A percentile compares a stretch with the other conserved stretches of the same genome.
These are phyloP conservation scores for Lymantria monacha DNA, from an alignment of 2,888 invertebrate genomes.

Conservation along the genomic window DNA sequence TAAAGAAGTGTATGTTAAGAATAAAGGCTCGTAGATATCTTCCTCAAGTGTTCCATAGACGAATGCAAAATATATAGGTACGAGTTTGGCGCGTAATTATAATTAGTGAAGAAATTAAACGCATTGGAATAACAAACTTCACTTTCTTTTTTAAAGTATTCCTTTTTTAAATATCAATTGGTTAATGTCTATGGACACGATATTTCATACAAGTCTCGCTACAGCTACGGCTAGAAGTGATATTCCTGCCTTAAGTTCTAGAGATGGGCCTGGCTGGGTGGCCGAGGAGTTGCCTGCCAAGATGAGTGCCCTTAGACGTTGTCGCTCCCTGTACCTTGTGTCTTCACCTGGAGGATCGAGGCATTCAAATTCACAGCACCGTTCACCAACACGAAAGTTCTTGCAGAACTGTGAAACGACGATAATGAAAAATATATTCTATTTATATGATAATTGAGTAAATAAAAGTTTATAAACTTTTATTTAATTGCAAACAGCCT, in stretches of 20 bases:
- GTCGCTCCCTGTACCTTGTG: slow-evolving; percentile 81
- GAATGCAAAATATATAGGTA: slow-evolving; percentile 17
- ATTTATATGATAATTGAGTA: too few relatives aligned
- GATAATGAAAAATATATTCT: not conserved
- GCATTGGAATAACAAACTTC: slow-evolving; percentile 11
- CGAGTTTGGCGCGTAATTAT: slow-evolving; percentile 18
- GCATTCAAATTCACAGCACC: slow-evolving; percentile 95
- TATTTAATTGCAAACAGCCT: too few relatives aligned
- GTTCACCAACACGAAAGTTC: slow-evolving; percentile 90
- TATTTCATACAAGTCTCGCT: slow-evolving; percentile 67
- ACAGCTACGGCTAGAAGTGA: slow-evolving; percentile 65
- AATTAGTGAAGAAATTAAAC: slow-evolving; percentile 15
- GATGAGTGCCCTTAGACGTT: slow-evolving; percentile 83
- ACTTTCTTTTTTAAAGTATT: slow-evolving; percentile 5
- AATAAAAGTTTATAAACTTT: too few relatives aligned
- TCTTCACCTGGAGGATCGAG: slow-evolving; percentile 89
- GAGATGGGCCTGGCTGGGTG: slow-evolving; percentile 49
- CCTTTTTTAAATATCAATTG: slow-evolving; percentile 16
- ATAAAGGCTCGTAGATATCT: slow-evolving; percentile 10
- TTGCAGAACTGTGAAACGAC: slow-evolving; percentile 87
- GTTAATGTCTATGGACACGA: slow-evolving; percentile 22
- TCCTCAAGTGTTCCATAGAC: slow-evolving; percentile 1
- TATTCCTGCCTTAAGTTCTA: slow-evolving; percentile 58
- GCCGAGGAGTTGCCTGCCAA: slow-evolving; percentile 82
- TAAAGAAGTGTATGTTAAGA: slow-evolving; percentile 15